These are phyloP conservation scores for Drosophila neonasuta DNA, from an alignment of 2,888 invertebrate species.

Conservation along the genomic window DNA sequence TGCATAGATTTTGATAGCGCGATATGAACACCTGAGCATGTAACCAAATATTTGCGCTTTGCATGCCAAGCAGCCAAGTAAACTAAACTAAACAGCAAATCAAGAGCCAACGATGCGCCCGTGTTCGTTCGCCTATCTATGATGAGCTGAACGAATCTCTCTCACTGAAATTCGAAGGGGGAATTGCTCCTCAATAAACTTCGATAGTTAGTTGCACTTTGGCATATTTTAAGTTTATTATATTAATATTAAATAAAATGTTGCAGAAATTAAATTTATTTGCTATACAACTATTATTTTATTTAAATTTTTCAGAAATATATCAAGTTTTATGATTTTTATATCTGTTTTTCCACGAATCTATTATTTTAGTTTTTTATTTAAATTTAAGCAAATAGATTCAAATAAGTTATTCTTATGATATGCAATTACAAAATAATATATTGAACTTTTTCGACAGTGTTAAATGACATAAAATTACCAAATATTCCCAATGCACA, in stretches of 20 bases:
- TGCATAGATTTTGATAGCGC: constrained; percentile 50
- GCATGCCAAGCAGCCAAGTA: constrained; percentile 36
- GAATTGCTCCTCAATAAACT: neutral
- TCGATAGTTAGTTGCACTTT: neutral
- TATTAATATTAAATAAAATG: neutral
- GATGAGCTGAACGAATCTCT: neutral
- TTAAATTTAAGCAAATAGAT: too few relatives aligned
- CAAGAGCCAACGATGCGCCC: constrained; percentile 21
- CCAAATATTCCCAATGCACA: too few relatives aligned
- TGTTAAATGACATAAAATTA: too few relatives aligned
- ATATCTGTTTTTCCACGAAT: too few relatives aligned
- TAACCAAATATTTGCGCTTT: constrained; percentile 58
- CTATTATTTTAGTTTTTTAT: too few relatives aligned
- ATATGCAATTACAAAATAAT: too few relatives aligned
- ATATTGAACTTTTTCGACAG: too few relatives aligned
- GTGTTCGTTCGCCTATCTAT: neutral
- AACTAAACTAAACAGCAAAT: constrained; percentile 33
- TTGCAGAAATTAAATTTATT: too few relatives aligned
- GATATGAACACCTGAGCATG: constrained; percentile 60
- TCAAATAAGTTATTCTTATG: too few relatives aligned
- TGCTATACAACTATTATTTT: too few relatives aligned
- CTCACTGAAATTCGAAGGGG: neutral
- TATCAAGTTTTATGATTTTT: too few relatives aligned
- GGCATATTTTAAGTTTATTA: neutral
- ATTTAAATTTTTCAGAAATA: too few relatives aligned